Conservation (phyloP, 1,140 invertebrate genomes). For the Pogonomyrmex barbatus region DNA sequence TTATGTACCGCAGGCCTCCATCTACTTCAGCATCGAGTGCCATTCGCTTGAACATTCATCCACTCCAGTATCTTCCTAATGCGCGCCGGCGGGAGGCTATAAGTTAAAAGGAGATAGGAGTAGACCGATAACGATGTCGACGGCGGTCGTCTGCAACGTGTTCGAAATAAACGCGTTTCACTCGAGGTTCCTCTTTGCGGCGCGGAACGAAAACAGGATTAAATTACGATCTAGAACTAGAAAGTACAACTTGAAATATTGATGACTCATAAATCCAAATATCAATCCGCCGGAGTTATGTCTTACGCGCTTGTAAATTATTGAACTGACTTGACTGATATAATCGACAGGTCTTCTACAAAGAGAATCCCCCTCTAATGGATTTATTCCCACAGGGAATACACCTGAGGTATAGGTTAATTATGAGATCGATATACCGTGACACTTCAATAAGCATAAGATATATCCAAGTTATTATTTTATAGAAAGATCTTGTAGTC, state of each 20-base stretch:
- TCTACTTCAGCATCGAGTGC: conserved; percentile 74
- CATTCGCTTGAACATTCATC: conserved; percentile 73
- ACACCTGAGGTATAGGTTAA: conserved; percentile 48
- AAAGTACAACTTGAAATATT: conserved; percentile 58
- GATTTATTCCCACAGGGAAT: conserved; percentile 39
- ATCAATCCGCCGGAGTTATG: not conserved
- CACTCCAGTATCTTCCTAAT: conserved; percentile 72
- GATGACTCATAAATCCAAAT: conserved; percentile 41
- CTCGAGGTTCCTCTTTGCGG: not conserved
- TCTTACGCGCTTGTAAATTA: conserved; percentile 43
- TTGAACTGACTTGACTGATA: conserved; percentile 49
- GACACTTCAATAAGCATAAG: not conserved
- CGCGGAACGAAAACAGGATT: conserved; percentile 1
- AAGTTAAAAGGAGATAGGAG: conserved; percentile 67
- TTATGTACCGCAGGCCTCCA: conserved; percentile 75
- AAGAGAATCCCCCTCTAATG: conserved; percentile 54
- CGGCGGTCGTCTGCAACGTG: conserved; percentile 51
- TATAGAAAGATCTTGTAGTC: not conserved
- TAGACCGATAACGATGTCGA: conserved; percentile 64
- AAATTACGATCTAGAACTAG: not conserved
- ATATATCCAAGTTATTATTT: conserved; percentile 22
- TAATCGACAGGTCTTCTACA: conserved; percentile 53
- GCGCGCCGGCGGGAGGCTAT: conserved; percentile 64
- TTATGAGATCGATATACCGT: conserved; percentile 40
- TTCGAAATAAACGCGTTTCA: conserved; percentile 61